Percentiles rank a stretch among this genome's conserved stretches.
Conservation (phyloP, 1,140 invertebrate genomes). For the Gerris buenoi region DNA sequence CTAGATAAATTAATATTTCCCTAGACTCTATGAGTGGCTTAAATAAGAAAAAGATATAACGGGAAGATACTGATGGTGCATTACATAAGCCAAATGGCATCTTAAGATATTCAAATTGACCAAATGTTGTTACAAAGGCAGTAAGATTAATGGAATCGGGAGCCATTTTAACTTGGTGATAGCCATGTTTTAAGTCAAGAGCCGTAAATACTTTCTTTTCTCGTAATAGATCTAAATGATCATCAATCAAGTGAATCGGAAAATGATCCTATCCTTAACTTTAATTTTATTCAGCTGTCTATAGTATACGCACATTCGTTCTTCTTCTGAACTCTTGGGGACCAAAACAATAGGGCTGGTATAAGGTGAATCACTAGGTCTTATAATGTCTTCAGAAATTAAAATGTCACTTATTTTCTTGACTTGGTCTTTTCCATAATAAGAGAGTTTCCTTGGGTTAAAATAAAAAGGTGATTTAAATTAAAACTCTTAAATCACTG, state of each 20-base stretch:
- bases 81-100: constrained; percentile 24
- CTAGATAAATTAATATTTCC: constrained; percentile 19
- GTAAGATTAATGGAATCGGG: neutral
- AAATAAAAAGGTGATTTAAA: neutral
- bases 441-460: neutral
- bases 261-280: constrained; percentile 24
- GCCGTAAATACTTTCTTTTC: neutral
- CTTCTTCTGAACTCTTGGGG: constrained; percentile 11
- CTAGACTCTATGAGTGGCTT: constrained; percentile 15
- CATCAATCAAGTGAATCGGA: constrained; percentile 26
- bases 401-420: neutral
- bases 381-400: constrained; percentile 3
- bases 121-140: neutral
- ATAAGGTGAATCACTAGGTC: constrained; percentile 9
- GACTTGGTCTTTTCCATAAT: neutral
- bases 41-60: constrained; percentile 23
- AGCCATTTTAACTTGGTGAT: constrained; percentile 3
- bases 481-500: too few relatives aligned
- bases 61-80: constrained; percentile 19
- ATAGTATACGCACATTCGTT: constrained; percentile 23
- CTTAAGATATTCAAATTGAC: constrained; percentile 20
- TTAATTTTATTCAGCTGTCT: constrained; percentile 29
- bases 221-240: neutral
- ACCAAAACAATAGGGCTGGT: constrained; percentile 14
- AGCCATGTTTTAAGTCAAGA: constrained; percentile 3